Evolutionary conservation across 2,888 invertebrate species (phyloP).

Genomic region (Heliothis peltigera): DNA sequence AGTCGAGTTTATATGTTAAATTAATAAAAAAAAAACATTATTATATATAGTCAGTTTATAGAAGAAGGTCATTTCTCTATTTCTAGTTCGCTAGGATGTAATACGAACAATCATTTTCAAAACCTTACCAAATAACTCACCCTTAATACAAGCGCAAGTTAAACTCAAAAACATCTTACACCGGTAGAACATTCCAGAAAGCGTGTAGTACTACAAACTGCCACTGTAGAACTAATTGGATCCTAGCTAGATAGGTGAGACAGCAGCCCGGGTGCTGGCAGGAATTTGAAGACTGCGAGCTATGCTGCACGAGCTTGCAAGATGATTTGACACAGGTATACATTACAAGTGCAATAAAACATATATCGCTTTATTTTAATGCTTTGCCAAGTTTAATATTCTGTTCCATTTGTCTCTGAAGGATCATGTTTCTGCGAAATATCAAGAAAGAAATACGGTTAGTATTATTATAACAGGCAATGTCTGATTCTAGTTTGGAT

Average conservation of each 20-base stretch:
- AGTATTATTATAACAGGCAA: no score
- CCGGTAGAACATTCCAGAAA: conserved; percentile 36
- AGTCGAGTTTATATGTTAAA: no score
- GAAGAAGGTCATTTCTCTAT: no score
- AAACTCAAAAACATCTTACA: conserved; percentile 14
- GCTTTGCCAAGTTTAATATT: neutral
- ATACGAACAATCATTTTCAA: no score
- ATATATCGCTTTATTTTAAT: no score
- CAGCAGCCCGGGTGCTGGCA: conserved; percentile 16
- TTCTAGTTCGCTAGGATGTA: no score
- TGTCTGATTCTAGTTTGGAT: no score
- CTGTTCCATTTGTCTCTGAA: neutral
- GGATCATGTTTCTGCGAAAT: no score
- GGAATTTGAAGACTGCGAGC: conserved; percentile 38
- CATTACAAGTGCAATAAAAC: neutral
- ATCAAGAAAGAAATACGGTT: no score
- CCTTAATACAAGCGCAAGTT: conserved; percentile 21
- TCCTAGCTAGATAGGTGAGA: conserved; percentile 39
- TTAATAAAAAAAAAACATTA: no score
- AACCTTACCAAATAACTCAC: neutral
- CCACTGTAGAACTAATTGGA: conserved; percentile 49
- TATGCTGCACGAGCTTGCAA: conserved; percentile 9
- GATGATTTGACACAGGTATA: conserved; percentile 7
- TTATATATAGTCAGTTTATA: no score
- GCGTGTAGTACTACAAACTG: conserved; percentile 27